Conservation (phyloP, 1,140 invertebrate species). For the Megathymus violae region DNA sequence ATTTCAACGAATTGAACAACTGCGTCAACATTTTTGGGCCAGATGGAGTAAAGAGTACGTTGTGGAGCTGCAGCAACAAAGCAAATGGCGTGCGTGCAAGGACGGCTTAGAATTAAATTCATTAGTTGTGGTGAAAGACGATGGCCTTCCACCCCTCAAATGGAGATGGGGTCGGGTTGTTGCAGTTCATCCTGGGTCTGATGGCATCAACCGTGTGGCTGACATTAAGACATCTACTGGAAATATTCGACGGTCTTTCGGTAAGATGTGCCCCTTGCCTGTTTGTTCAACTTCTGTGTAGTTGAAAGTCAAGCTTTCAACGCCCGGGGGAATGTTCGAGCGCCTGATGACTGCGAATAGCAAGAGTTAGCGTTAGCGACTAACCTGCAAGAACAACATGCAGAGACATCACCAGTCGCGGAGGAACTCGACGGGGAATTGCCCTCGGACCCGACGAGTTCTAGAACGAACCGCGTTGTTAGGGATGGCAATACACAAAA, state of each 20-base stretch:
- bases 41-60: constrained; percentile 11
- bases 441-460: no score
- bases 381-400: no score
- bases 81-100: constrained; percentile 6
- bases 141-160: constrained; percentile 19
- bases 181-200: constrained; percentile 24
- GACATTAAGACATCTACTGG: constrained; percentile 28
- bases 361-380: no score
- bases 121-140: constrained; percentile 30
- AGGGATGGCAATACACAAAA: no score
- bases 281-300: not conserved
- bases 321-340: constrained; percentile 27
- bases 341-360: not conserved
- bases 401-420: no score
- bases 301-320: constrained; percentile 26
- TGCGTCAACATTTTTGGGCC: constrained; percentile 8
- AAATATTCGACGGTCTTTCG: constrained; percentile 17
- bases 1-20: not conserved
- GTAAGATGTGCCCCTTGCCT: constrained; percentile 27
- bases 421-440: no score
- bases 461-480: no score
- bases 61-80: constrained; percentile 6
- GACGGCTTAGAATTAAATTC: constrained; percentile 1
- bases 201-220: constrained; percentile 32
- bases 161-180: constrained; percentile 29